phyloP scores from a whole-genome alignment of 2,888 invertebrate species.

The Diplazon laetatorius region DNA sequence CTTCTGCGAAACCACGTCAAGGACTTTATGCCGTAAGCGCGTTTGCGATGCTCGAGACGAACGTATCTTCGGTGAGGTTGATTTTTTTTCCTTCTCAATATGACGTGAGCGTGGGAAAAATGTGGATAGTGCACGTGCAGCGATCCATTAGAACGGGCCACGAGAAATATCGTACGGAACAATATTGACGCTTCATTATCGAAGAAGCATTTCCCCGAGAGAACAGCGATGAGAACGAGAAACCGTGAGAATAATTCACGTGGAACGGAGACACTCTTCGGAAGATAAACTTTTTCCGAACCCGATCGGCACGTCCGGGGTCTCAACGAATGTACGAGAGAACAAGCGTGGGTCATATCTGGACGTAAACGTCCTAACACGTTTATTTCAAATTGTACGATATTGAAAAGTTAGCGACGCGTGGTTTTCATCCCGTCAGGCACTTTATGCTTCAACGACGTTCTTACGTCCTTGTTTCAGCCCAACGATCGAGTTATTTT shows the following conservation, averaged over 20 bases:
- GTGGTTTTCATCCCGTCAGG: neutral
- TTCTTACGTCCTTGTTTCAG: neutral
- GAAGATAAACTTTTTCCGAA: conserved; percentile 1
- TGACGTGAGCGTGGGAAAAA: conserved; percentile 2
- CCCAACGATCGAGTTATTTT: too few relatives aligned
- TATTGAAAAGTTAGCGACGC: neutral
- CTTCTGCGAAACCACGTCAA: neutral
- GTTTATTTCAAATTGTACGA: neutral
- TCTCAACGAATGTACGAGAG: neutral
- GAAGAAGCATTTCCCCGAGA: conserved; percentile 24
- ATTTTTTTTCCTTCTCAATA: neutral
- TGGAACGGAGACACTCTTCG: conserved; percentile 8
- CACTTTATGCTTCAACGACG: neutral
- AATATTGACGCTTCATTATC: conserved; percentile 55
- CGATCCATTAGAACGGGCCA: conserved; percentile 42
- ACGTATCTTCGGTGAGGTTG: conserved; percentile 1
- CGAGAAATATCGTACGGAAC: conserved; percentile 30
- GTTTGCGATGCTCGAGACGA: neutral
- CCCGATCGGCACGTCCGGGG: neutral
- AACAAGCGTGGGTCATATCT: neutral
- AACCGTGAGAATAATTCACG: neutral
- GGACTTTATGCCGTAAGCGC: neutral
- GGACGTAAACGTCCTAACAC: neutral
- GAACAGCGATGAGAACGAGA: conserved; percentile 14
- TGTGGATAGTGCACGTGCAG: conserved; percentile 18